Evolutionary conservation across 1,140 invertebrate genomes (phyloP), one percentile per base, ranked within the genome.

Genomic region (Pseudomyrmex concolor): DNA sequence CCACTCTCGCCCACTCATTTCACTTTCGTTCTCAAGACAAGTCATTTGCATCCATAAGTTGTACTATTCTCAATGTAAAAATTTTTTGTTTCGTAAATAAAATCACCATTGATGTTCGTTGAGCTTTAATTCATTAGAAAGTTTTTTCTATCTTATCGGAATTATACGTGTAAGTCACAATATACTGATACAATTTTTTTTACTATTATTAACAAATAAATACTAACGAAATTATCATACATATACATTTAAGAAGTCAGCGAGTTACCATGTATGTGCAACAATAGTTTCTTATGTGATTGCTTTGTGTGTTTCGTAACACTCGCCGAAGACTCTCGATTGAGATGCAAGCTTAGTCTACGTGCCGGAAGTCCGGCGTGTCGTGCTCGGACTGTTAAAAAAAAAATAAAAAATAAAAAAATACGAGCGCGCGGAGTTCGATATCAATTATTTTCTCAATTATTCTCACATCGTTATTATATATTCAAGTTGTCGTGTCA

Each of bases 341-440:
- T 87, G 74, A 87, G 84, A 87, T 87, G 86, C 86, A 87, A 87
- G 86, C 86, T 84, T 86, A 25, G 86, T 9, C 80, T 63, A 87
- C 68, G 85, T 87, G 85, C 86, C 86, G 86, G 86, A 87, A 87
- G 85, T 87, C 74, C 81, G 86, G 81, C 81, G 73, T 87, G 51
- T 66, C 85, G 86, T 87, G 86, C 55, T 54, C 25, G 66, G 86
- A 87, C 73, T 87, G 51, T 87, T 81, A 80, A 87, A 80, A 84
- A 87, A 25, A 25, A 25, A 25, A 87, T 71, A 71, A 87, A 25
- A 25, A 25, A n/a, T n/a, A n/a, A 87, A 25, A 25, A 25, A 25
- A 86, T 78, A 70, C 57, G 55, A 66, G 81, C 59, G 54, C 81
- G 86, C 25, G 12, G 48, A 87, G 86, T 84, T 84, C 68, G 85